Percentiles rank a stretch among this genome's conserved stretches.
phyloP scores from a whole-genome alignment of 2,888 invertebrate species.

The Panzeria rudis region DNA sequence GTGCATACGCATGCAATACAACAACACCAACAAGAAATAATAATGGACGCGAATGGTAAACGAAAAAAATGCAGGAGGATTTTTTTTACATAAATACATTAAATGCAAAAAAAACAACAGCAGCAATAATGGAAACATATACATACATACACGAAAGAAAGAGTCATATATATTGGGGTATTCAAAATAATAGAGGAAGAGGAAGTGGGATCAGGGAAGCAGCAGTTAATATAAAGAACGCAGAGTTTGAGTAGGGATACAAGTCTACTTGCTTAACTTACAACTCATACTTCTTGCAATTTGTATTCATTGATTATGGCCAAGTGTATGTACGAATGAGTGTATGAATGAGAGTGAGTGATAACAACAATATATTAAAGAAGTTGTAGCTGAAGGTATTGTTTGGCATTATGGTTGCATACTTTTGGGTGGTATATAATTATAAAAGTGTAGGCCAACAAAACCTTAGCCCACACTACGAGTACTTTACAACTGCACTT shows the following conservation, averaged over 20 bases:
- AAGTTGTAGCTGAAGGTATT: conserved; percentile 36
- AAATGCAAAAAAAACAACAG: conserved; percentile 20
- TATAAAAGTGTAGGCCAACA: conserved; percentile 54
- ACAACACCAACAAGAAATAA: conserved; percentile 18
- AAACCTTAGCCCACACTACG: neutral
- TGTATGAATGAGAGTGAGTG: conserved; percentile 22
- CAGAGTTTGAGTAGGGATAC: conserved; percentile 26
- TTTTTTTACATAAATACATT: conserved; percentile 31
- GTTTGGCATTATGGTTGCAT: conserved; percentile 58
- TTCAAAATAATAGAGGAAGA: neutral
- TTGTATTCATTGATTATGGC: conserved; percentile 40
- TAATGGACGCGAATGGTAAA: conserved; percentile 31
- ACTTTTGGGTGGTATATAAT: conserved; percentile 72
- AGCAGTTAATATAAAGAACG: conserved; percentile 25
- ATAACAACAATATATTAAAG: conserved; percentile 51
- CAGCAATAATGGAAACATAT: neutral
- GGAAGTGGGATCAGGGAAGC: neutral
- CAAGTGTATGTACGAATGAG: neutral
- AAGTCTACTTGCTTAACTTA: conserved; percentile 58
- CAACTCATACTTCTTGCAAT: conserved; percentile 59
- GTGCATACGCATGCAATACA: conserved; percentile 61
- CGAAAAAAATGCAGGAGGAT: conserved; percentile 46
- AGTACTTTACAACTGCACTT: neutral
- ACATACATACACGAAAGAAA: neutral
- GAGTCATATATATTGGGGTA: conserved; percentile 36